phyloP scores from a whole-genome alignment of 2,113 vertebrate genomes.

The Sylvietta virens region DNA sequence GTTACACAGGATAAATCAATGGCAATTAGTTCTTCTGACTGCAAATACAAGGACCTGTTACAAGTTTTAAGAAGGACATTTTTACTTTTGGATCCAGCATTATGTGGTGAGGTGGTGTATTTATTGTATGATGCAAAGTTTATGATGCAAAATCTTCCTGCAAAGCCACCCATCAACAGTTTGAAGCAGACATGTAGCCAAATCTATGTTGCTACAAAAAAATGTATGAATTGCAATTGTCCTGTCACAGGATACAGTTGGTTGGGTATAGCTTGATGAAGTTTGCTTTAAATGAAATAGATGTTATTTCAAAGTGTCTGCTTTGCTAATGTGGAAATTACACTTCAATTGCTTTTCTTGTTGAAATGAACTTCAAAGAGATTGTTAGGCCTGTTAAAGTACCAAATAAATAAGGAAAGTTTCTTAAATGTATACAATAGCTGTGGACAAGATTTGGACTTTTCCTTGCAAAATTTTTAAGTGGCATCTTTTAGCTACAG shows the following conservation, averaged over 20 bases:
- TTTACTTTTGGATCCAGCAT: background rate
- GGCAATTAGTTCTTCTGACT: background rate
- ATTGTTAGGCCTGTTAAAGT: background rate
- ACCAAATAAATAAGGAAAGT: background rate
- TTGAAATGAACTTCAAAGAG: background rate
- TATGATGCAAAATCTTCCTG: background rate
- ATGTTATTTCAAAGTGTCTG: background rate
- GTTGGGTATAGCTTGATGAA: background rate
- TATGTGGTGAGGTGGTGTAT: background rate
- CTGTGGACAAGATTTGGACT: background rate
- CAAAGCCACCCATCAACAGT: background rate
- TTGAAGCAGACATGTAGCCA: background rate
- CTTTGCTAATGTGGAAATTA: background rate
- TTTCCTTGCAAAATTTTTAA: background rate
- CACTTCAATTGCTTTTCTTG: background rate
- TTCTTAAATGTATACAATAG: background rate
- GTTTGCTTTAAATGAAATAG: background rate
- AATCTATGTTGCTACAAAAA: background rate
- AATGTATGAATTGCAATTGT: background rate
- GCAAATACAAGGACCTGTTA: background rate
- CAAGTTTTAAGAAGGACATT: background rate
- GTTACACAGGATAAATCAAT: background rate
- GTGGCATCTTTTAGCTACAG: background rate
- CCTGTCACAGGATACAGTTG: background rate
- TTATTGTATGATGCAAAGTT: background rate